Conservation (phyloP, 2,888 invertebrate species). For the Tortrix viridana region DNA sequence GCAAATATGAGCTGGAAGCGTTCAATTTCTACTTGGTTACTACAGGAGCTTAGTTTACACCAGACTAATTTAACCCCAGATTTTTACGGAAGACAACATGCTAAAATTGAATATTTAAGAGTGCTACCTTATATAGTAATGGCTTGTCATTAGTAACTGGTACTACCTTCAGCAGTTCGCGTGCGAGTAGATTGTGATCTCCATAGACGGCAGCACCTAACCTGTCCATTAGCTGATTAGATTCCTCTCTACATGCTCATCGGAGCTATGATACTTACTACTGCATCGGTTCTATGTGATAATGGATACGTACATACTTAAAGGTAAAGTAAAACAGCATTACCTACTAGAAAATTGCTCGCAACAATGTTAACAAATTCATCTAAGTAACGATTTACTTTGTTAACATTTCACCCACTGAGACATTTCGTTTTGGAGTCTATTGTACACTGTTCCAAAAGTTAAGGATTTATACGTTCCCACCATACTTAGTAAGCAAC, state of each 20-base stretch:
- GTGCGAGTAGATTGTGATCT: conserved; percentile 62
- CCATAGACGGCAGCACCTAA: conserved; percentile 54
- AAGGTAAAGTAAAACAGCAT: background rate
- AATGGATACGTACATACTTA: conserved; percentile 16
- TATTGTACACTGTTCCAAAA: conserved; percentile 14
- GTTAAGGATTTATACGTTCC: conserved; percentile 30
- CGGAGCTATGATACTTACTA: conserved; percentile 6
- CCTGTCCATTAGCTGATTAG: conserved; percentile 73
- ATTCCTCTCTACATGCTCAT: conserved; percentile 54
- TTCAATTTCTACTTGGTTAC: background rate
- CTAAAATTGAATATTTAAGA: background rate
- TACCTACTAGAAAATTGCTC: background rate
- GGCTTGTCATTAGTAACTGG: background rate
- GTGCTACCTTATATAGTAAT: background rate
- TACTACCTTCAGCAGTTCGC: conserved; percentile 33
- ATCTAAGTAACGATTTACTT: too few relatives aligned
- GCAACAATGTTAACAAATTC: too few relatives aligned
- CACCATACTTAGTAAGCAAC: conserved; percentile 32
- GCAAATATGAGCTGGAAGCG: background rate
- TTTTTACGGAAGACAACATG: too few relatives aligned
- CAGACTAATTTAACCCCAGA: too few relatives aligned
- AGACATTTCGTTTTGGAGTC: conserved; percentile 13
- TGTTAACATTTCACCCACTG: background rate
- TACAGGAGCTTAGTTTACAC: background rate
- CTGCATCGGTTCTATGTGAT: conserved; percentile 14